A percentile compares a stretch with the other conserved stretches of the same genome.
Evolutionary conservation across 2,888 invertebrate species (phyloP).

Genomic region (Scaptodrosophila latifasciaeformis): DNA sequence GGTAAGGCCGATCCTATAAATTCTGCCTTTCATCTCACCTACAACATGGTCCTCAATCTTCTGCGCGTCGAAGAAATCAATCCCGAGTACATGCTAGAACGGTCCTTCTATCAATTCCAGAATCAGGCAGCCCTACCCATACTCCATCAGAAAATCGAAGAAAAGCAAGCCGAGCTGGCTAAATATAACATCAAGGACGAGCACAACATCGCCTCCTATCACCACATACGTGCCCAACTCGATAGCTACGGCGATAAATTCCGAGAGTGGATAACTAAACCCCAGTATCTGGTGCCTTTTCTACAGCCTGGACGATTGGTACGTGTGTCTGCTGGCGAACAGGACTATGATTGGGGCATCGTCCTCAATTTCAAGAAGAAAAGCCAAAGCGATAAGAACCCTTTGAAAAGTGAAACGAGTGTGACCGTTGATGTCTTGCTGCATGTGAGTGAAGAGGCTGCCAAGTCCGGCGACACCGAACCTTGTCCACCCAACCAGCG

Average conservation of each 20-base stretch:
- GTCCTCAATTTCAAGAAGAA: constrained; percentile 93
- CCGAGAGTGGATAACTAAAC: constrained; percentile 86
- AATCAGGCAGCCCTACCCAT: constrained; percentile 96
- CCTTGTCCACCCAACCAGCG: constrained; percentile 83
- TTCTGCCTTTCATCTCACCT: constrained; percentile 98
- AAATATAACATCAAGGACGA: constrained; percentile 83
- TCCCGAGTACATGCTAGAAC: constrained; percentile 98
- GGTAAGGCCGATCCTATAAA: constrained; percentile 98
- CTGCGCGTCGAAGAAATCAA: constrained; percentile 99
- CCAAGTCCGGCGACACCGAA: constrained; percentile 79
- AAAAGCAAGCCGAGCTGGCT: constrained; percentile 81
- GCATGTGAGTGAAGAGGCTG: constrained; percentile 82
- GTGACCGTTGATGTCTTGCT: constrained; percentile 89
- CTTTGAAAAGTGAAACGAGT: constrained; percentile 73
- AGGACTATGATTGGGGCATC: constrained; percentile 97
- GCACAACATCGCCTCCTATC: constrained; percentile 86
- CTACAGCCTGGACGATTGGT: constrained; percentile 95
- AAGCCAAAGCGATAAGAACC: constrained; percentile 75
- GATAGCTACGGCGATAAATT: constrained; percentile 85
- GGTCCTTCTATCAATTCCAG: constrained; percentile 99
- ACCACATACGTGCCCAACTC: constrained; percentile 88
- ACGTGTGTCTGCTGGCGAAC: constrained; percentile 89
- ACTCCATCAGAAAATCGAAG: constrained; percentile 82
- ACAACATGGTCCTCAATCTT: constrained; percentile 98
- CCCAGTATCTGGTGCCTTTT: constrained; percentile 93